Evolutionary conservation across 1,140 invertebrate species (phyloP).

Genomic region (Cyrtorhinus lividipennis): DNA sequence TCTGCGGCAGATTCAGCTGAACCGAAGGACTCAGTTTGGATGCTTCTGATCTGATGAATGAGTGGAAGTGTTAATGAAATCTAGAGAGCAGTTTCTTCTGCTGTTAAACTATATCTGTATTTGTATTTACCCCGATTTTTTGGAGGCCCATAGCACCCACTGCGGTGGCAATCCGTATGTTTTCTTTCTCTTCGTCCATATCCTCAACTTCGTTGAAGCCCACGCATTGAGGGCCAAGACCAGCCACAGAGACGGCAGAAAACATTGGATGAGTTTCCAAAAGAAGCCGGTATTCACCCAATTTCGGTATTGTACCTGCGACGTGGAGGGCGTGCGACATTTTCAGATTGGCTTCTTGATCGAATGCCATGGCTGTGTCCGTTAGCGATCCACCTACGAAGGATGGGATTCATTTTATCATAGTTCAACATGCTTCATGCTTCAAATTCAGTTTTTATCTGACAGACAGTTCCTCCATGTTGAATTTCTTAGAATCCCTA

Average conservation of each 20-base stretch:
- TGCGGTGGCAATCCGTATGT: constrained; percentile 33
- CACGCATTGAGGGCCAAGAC: constrained; percentile 33
- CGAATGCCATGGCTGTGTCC: constrained; percentile 12
- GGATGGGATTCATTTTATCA: no score
- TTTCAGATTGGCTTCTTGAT: constrained; percentile 7
- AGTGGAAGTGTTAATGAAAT: neutral
- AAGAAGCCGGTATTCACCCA: constrained; percentile 32
- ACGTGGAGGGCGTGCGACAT: constrained; percentile 22
- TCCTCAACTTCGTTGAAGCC: constrained; percentile 33
- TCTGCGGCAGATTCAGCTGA: constrained; percentile 61
- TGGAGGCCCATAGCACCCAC: constrained; percentile 32
- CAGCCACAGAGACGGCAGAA: constrained; percentile 32
- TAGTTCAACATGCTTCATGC: no score
- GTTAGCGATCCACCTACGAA: constrained; percentile 14
- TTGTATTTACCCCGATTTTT: constrained; percentile 27
- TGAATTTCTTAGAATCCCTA: no score
- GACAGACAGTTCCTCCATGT: no score
- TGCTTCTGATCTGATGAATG: constrained; percentile 26
- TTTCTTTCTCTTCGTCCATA: constrained; percentile 34
- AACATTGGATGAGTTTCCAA: constrained; percentile 31
- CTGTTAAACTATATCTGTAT: neutral
- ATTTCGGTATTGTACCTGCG: constrained; percentile 31
- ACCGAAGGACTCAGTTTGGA: constrained; percentile 45
- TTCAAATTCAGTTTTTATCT: no score
- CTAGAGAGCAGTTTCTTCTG: neutral